These are phyloP conservation scores for Nipponacmea schrenckii DNA, from an alignment of 2,888 invertebrate genomes.

Conservation along the genomic window DNA sequence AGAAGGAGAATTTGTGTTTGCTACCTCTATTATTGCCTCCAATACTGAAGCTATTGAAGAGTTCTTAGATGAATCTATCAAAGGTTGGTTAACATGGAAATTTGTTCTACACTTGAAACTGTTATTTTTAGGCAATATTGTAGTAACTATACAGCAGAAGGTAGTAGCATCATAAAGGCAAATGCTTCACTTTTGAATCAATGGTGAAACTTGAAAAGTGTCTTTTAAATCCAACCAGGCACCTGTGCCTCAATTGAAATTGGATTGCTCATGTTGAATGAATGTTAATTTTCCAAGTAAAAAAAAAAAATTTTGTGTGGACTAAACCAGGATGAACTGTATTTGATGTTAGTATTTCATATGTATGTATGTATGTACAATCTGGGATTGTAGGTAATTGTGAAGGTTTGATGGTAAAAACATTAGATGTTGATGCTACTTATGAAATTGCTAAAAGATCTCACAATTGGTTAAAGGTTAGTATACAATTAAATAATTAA, in stretches of 20 bases:
- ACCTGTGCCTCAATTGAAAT: no score
- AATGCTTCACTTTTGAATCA: no score
- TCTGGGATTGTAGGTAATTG: constrained; percentile 79
- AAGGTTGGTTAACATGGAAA: constrained; percentile 71
- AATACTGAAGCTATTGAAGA: constrained; percentile 91
- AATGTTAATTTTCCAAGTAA: no score
- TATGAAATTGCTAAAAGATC: constrained; percentile 95
- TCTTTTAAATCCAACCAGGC: no score
- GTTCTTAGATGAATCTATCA: constrained; percentile 93
- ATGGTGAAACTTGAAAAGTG: no score
- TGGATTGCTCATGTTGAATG: no score
- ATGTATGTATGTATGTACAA: no score
- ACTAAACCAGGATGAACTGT: no score
- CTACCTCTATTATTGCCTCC: constrained; percentile 82
- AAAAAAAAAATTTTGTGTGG: no score
- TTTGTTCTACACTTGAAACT: background rate
- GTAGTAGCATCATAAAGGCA: no score
- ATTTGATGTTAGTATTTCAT: no score
- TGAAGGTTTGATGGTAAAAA: constrained; percentile 99
- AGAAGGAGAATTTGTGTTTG: constrained; percentile 87
- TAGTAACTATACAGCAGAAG: no score
- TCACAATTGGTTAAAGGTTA: constrained; percentile 68
- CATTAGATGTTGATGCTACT: constrained; percentile 85
- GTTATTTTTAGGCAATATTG: background rate
- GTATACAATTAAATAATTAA: background rate